Conservation (phyloP, 1,140 invertebrate genomes). For the Eciton burchellii region DNA sequence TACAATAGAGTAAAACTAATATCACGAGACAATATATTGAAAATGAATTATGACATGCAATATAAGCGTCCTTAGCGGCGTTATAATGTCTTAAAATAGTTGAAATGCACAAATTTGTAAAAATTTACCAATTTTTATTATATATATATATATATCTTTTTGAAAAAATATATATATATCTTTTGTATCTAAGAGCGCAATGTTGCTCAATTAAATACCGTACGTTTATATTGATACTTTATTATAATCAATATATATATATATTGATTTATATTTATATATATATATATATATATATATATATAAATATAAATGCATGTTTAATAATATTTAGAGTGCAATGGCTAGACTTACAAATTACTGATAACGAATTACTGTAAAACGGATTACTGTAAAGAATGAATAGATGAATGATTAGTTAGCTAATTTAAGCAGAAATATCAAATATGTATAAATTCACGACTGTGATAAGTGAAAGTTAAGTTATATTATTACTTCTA, state of each 20-base stretch:
- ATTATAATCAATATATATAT: conserved; percentile 57
- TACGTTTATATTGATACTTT: conserved; percentile 56
- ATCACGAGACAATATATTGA: conserved; percentile 34
- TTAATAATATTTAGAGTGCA: conserved; percentile 35
- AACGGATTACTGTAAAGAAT: conserved; percentile 35
- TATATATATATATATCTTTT: conserved; percentile 35
- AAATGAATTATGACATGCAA: conserved; percentile 46
- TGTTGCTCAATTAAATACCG: conserved; percentile 69
- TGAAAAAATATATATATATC: too few relatives aligned
- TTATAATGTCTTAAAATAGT: conserved; percentile 40
- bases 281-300: conserved; percentile 60
- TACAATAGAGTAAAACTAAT: conserved; percentile 10
- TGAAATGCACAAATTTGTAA: conserved; percentile 61
- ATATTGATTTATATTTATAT: too few relatives aligned
- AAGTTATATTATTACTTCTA: conserved; percentile 57
- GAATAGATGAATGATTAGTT: conserved; percentile 43
- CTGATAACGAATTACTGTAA: too few relatives aligned
- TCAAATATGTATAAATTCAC: conserved; percentile 64
- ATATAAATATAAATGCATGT: conserved; percentile 65
- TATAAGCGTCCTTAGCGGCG: conserved; percentile 10
- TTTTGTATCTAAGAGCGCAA: conserved; percentile 66
- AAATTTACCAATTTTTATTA: conserved; percentile 70
- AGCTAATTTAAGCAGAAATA: conserved; percentile 54
- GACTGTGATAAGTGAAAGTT: conserved; percentile 69
- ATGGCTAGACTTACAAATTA: conserved; percentile 12